Percentiles rank a stretch among this genome's conserved stretches.
These are phyloP conservation scores for Sminthurinus aureus DNA, from an alignment of 2,888 invertebrate species.

Conservation along the genomic window DNA sequence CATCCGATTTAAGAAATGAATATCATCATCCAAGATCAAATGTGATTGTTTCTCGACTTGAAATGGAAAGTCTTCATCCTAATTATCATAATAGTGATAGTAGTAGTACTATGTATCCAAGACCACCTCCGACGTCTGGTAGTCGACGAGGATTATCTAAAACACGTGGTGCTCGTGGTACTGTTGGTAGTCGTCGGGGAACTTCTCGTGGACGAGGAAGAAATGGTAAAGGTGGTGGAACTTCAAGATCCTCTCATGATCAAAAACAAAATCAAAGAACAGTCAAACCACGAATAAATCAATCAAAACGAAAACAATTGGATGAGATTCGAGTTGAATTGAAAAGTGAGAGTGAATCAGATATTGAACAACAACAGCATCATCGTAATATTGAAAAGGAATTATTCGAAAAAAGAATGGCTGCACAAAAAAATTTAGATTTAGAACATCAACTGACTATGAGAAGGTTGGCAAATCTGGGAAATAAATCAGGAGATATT, in stretches of 20 bases:
- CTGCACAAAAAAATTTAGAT: background rate
- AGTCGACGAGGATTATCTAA: background rate
- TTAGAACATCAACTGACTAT: background rate
- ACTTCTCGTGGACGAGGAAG: conserved; percentile 25
- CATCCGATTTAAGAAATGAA: background rate
- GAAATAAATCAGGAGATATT: background rate
- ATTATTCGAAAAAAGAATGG: too few species aligned
- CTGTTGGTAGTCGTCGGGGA: conserved; percentile 5
- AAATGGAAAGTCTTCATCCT: background rate
- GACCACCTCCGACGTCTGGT: background rate
- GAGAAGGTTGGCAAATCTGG: background rate
- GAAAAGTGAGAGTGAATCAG: conserved; percentile 32
- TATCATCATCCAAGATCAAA: background rate
- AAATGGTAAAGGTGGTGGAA: background rate
- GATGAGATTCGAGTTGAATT: conserved; percentile 39
- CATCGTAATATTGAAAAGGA: too few species aligned
- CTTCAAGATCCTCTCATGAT: background rate
- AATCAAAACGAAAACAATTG: conserved; percentile 33
- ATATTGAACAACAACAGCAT: conserved; percentile 21
- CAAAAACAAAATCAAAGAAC: conserved; percentile 8
- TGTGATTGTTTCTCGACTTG: too few species aligned
- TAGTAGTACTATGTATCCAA: background rate
- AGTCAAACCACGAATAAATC: conserved; percentile 11
- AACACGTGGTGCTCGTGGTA: background rate
- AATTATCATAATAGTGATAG: background rate